These are phyloP conservation scores for Eubasilissa splendida DNA, from an alignment of 2,888 invertebrate species.

Conservation along the genomic window DNA sequence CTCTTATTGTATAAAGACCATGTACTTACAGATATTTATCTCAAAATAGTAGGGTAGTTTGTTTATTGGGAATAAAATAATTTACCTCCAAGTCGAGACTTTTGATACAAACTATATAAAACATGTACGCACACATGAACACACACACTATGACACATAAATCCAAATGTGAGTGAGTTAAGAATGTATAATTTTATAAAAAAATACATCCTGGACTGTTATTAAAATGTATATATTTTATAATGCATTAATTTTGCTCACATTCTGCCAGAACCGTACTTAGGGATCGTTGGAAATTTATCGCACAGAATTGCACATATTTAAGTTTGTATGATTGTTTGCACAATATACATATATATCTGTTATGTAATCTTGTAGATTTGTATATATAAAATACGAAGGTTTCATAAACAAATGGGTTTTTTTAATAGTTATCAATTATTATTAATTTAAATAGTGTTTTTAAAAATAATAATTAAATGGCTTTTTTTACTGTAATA, in stretches of 20 bases:
- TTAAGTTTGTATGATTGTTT: too few relatives aligned
- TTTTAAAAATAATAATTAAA: too few relatives aligned
- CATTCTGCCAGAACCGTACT: constrained; percentile 18
- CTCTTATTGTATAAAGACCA: too few relatives aligned
- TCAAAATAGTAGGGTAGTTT: too few relatives aligned
- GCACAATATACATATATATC: too few relatives aligned
- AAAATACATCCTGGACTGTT: constrained; percentile 27
- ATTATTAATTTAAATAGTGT: too few relatives aligned
- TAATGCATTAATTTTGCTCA: constrained; percentile 20
- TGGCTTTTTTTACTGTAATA: background rate
- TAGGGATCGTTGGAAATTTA: background rate
- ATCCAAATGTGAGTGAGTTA: constrained; percentile 9
- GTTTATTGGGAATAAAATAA: constrained; percentile 1
- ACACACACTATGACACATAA: constrained; percentile 28
- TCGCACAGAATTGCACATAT: too few relatives aligned
- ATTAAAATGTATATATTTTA: constrained; percentile 28
- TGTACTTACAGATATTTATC: too few relatives aligned
- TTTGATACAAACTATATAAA: constrained; percentile 33
- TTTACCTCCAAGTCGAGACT: background rate
- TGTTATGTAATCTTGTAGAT: too few relatives aligned
- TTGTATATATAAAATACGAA: too few relatives aligned
- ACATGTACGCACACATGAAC: constrained; percentile 35
- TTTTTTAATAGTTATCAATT: too few relatives aligned
- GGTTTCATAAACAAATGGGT: too few relatives aligned
- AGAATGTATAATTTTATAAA: constrained; percentile 17